Evolutionary conservation across 2,888 invertebrate species (phyloP), one percentile per base, ranked within the genome.

Genomic region (Orthosia gothica): DNA sequence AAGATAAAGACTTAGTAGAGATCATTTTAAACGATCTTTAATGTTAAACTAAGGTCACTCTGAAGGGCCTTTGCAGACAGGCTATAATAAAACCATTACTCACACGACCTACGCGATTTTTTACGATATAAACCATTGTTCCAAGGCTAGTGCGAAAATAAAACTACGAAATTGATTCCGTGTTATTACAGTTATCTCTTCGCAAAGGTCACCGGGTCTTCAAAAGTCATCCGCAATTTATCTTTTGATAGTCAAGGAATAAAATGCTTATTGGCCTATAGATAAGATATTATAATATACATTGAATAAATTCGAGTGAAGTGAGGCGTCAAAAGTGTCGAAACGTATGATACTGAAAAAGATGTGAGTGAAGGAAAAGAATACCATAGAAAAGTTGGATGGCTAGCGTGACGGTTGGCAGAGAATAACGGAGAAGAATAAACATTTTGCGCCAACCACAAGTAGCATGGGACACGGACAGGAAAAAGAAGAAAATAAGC

Each of bases 101-200:
- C 91, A 92, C 87, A 83, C 90, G 83, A 85, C 92, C 90, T 88
- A 92, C 92, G 88, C 90, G 70, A 85, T 88, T 59, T 88, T 59
- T 61, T 69, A 70, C 73, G 70, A 74, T 77, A 73, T 74, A 75
- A 77, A 67, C 79, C 82, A 86, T 85, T 76, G 68, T 62, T 76
- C 47, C 82, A 85, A 86, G 86, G 86, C 71, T 78, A 74, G 52
- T 74, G 75, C 72, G 68, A 71, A 79, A 78, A 79, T 79, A 63
- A 84, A 76, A 72, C 76, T 63, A 67, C 32, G 66, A 79, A 58
- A 67, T 74, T 26, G 71, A 70, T 78, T 79, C 74, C 45, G 65
- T 79, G 50, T 45, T 77, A 71, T 45, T 58, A 58, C 7, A 40
- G 45, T 69, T 45, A 67, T 45, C 40, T 45, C 47, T 64, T 47